Evolutionary conservation across 2,113 vertebrate species (phyloP).

Genomic region (Lontra canadensis): DNA sequence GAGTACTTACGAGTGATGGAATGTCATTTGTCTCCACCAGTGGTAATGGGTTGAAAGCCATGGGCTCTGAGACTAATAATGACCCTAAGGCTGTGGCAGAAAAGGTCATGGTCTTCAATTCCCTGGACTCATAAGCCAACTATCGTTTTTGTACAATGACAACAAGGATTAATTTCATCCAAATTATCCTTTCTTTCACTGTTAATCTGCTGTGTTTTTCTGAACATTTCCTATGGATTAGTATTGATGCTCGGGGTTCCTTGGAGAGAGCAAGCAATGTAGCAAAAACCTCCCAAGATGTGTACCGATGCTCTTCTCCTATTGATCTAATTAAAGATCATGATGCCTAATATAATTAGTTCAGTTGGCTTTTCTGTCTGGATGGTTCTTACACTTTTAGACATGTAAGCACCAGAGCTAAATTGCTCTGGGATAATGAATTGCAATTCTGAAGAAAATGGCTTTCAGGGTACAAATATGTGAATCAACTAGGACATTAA

Average conservation of each 20-base stretch:
- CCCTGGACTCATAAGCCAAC: background rate
- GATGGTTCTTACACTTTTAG: constrained; percentile 33
- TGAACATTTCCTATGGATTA: constrained; percentile 43
- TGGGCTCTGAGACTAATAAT: background rate
- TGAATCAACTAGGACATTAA: constrained; percentile 58
- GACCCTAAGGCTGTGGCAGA: background rate
- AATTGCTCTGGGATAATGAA: constrained; percentile 66
- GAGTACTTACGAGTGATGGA: background rate
- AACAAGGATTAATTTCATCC: constrained; percentile 40
- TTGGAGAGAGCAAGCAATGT: background rate
- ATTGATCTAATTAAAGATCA: constrained; percentile 71
- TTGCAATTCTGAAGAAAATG: constrained; percentile 65
- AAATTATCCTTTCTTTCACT: constrained; percentile 43
- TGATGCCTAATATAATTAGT: constrained; percentile 63
- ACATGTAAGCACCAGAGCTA: background rate
- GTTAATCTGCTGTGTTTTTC: constrained; percentile 13
- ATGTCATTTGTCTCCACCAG: constrained; percentile 20
- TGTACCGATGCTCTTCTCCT: constrained; percentile 38
- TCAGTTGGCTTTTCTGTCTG: constrained; percentile 42
- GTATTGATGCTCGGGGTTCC: constrained; percentile 52
- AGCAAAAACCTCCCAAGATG: constrained; percentile 64
- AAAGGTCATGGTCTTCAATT: background rate
- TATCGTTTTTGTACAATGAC: constrained; percentile 21
- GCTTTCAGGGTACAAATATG: constrained; percentile 64
- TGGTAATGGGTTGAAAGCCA: background rate